These are phyloP conservation scores for Eulithis testata DNA, from an alignment of 2,888 invertebrate species.

Conservation along the genomic window DNA sequence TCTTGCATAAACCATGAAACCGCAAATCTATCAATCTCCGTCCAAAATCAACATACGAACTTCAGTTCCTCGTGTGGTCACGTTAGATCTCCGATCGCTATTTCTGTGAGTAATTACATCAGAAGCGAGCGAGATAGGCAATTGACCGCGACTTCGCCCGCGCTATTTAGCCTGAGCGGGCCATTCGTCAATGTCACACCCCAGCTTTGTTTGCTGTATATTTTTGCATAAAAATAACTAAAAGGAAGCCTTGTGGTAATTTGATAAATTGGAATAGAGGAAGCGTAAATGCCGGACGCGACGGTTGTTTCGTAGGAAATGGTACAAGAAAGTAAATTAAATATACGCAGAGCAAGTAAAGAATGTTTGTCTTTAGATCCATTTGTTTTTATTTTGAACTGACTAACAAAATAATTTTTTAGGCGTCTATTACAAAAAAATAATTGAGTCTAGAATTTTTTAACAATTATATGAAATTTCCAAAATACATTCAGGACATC, in stretches of 20 bases:
- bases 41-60: slow-evolving; percentile 18
- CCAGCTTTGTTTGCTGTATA: slow-evolving; percentile 63
- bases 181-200: slow-evolving; percentile 70
- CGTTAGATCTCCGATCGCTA: slow-evolving; percentile 29
- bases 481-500: too few species aligned
- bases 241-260: slow-evolving; percentile 52
- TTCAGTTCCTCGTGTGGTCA: slow-evolving; percentile 29
- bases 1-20: slow-evolving; percentile 8
- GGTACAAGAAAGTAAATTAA: background rate
- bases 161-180: slow-evolving; percentile 53
- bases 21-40: slow-evolving; percentile 18
- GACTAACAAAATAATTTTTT: too few species aligned
- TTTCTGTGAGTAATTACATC: slow-evolving; percentile 42
- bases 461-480: too few species aligned
- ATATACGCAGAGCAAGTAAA: background rate
- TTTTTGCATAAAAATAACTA: slow-evolving; percentile 74
- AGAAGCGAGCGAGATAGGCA: slow-evolving; percentile 55
- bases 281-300: slow-evolving; percentile 14
- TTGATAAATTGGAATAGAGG: slow-evolving; percentile 44
- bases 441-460: too few species aligned
- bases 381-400: too few species aligned
- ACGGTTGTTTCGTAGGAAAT: slow-evolving; percentile 12
- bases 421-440: too few species aligned
- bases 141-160: slow-evolving; percentile 57
- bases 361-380: too few species aligned